A percentile compares a stretch with the other conserved stretches of the same genome.
Conservation (phyloP, 2,888 invertebrate species). For the Drosophila maculinotata region DNA sequence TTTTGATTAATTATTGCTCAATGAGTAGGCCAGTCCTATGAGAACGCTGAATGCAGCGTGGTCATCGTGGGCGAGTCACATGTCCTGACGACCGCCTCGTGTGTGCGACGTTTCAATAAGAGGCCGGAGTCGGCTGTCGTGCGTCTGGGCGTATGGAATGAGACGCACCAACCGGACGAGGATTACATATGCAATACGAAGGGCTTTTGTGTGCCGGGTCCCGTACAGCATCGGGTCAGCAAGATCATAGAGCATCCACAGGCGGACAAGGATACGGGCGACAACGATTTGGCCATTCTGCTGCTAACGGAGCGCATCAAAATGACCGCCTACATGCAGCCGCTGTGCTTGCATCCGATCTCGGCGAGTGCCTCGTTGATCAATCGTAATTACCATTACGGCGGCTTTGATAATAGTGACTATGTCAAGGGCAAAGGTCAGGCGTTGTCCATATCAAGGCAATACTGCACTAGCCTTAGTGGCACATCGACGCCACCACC, state of each 20-base stretch:
- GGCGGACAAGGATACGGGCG: conserved; percentile 56
- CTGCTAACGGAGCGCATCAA: conserved; percentile 40
- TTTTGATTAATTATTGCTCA: too few species aligned
- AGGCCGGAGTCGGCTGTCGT: conserved; percentile 26
- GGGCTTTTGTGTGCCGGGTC: conserved; percentile 63
- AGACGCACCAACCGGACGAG: conserved; percentile 18
- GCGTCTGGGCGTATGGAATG: conserved; percentile 56
- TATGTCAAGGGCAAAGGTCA: conserved; percentile 45
- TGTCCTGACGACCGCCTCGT: conserved; percentile 59
- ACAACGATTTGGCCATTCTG: conserved; percentile 58
- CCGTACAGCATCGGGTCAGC: conserved; percentile 34
- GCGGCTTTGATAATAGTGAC: conserved; percentile 40
- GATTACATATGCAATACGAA: conserved; percentile 41
- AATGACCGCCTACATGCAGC: conserved; percentile 43
- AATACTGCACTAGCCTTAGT: conserved; percentile 29
- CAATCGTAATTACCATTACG: conserved; percentile 48
- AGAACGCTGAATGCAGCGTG: conserved; percentile 43
- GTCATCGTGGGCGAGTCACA: conserved; percentile 47
- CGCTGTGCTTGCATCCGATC: conserved; percentile 49
- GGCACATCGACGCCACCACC: conserved; percentile 22
- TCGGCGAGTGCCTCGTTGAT: conserved; percentile 42
- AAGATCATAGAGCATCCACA: conserved; percentile 52
- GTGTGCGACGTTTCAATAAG: conserved; percentile 43
- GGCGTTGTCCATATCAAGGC: conserved; percentile 31
- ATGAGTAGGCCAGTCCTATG: conserved; percentile 6